phyloP scores from a whole-genome alignment of 2,888 invertebrate genomes.

The Anthoptus insignis region DNA sequence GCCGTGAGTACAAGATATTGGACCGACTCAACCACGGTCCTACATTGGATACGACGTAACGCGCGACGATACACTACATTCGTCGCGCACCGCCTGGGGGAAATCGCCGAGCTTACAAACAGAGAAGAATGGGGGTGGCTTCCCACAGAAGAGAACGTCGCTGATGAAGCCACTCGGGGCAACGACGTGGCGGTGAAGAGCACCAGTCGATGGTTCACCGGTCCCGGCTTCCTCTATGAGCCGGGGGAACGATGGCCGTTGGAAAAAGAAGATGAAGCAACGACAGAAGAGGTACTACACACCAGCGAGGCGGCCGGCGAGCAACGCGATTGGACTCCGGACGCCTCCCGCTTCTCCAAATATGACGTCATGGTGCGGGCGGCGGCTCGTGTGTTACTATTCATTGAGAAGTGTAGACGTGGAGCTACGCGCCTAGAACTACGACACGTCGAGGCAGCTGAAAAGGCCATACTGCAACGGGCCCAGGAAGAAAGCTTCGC shows the following conservation, averaged over 20 bases:
- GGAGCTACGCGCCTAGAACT: neutral
- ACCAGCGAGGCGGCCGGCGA: neutral
- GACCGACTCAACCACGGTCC: conserved; percentile 15
- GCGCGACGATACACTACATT: conserved; percentile 23
- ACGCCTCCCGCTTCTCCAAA: neutral
- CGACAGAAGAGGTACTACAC: neutral
- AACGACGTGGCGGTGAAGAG: neutral
- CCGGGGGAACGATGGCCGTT: neutral
- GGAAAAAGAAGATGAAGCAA: neutral
- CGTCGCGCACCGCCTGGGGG: conserved; percentile 25
- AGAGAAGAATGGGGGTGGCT: neutral
- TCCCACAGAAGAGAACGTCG: conserved; percentile 4
- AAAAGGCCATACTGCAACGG: neutral
- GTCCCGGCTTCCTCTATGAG: neutral
- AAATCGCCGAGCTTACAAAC: conserved; percentile 15
- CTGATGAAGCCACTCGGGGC: conserved; percentile 7
- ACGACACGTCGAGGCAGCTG: neutral
- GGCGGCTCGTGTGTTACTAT: neutral
- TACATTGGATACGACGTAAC: conserved; percentile 41
- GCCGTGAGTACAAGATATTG: neutral
- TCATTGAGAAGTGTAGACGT: neutral
- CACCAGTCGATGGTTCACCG: conserved; percentile 1
- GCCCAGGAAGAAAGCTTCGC: conserved; percentile 17
- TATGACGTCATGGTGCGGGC: neutral
- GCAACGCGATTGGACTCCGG: neutral